A percentile compares a stretch with the other conserved stretches of the same genome.
Evolutionary conservation across 2,888 invertebrate species (phyloP).

Genomic region (Phlogophora meticulosa): DNA sequence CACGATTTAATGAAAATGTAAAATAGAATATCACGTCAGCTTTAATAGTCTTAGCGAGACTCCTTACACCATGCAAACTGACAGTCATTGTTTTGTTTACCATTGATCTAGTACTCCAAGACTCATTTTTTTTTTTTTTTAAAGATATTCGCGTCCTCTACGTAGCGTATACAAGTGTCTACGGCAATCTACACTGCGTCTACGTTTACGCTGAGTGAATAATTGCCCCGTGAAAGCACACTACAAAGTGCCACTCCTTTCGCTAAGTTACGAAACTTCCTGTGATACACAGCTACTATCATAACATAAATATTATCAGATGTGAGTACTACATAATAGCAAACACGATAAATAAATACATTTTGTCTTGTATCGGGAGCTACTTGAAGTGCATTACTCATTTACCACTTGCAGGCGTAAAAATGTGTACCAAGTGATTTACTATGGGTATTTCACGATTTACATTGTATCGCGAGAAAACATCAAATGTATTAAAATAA

Average conservation of each 20-base stretch:
- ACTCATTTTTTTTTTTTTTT: neutral
- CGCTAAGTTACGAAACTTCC: neutral
- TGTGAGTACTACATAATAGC: constrained; percentile 12
- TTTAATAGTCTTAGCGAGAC: too few relatives aligned
- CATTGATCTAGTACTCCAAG: neutral
- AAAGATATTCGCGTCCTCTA: neutral
- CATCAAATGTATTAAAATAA: constrained; percentile 51
- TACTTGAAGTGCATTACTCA: constrained; percentile 48
- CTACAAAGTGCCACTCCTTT: neutral
- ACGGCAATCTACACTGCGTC: neutral
- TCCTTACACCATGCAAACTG: neutral
- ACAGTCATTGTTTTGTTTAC: neutral
- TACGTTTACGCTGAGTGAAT: neutral
- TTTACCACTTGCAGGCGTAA: constrained; percentile 16
- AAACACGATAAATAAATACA: constrained; percentile 15
- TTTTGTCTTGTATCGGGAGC: constrained; percentile 28
- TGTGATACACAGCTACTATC: constrained; percentile 7
- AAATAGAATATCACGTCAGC: too few relatives aligned
- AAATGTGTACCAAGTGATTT: constrained; percentile 32
- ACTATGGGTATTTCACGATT: constrained; percentile 35
- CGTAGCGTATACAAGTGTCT: neutral
- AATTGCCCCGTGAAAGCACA: neutral
- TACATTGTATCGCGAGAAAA: constrained; percentile 44
- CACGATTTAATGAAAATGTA: too few relatives aligned
- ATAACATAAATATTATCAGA: constrained; percentile 24